Evolutionary conservation across 2,888 invertebrate species (phyloP).

Genomic region (Erebia aethiops): DNA sequence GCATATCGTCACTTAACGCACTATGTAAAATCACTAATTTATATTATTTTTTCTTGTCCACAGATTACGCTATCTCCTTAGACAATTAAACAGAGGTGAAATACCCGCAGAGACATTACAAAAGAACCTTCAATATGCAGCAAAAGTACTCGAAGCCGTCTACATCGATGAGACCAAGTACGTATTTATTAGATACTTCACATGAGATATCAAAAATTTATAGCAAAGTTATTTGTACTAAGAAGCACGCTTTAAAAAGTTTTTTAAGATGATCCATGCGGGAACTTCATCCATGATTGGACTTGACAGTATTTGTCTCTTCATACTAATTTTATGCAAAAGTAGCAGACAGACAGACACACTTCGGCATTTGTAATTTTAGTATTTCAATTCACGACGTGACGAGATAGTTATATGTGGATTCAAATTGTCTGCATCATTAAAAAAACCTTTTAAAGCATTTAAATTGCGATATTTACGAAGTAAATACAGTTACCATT

Average conservation of each 20-base stretch:
- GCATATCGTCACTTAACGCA: too few relatives aligned
- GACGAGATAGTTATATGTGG: background rate
- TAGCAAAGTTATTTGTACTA: slow-evolving; percentile 14
- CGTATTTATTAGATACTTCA: slow-evolving; percentile 60
- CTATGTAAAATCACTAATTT: background rate
- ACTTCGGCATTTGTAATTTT: too few relatives aligned
- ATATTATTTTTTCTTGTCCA: slow-evolving; percentile 56
- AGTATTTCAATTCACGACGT: too few relatives aligned
- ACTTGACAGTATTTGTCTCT: background rate
- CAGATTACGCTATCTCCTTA: slow-evolving; percentile 95
- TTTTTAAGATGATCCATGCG: background rate
- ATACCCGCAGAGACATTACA: slow-evolving; percentile 94
- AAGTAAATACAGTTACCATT: background rate
- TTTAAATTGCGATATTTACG: slow-evolving; percentile 24
- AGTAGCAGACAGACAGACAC: too few relatives aligned
- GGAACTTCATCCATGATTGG: background rate
- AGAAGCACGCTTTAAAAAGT: background rate
- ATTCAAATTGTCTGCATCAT: background rate
- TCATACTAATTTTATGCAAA: too few relatives aligned
- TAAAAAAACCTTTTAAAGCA: slow-evolving; percentile 26
- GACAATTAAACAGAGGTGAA: slow-evolving; percentile 93
- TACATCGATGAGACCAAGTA: slow-evolving; percentile 97
- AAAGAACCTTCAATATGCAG: slow-evolving; percentile 96
- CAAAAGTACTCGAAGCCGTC: slow-evolving; percentile 95
- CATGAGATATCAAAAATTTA: background rate